A percentile compares a stretch with the other conserved stretches of the same genome.
phyloP scores from a whole-genome alignment of 2,888 invertebrate species.

The Pammene fasciana region DNA sequence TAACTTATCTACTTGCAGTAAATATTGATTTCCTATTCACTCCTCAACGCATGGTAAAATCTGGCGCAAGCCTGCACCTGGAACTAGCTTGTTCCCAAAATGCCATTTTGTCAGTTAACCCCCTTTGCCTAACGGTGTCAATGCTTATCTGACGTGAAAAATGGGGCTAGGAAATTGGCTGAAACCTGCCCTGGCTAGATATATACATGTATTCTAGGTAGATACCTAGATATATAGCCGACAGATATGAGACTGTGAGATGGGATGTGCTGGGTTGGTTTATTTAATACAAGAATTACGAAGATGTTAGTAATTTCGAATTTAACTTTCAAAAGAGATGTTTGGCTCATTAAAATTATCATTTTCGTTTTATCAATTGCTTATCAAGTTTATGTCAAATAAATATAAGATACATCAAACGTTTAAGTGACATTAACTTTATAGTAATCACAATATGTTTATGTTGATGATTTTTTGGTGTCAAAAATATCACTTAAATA shows the following conservation, averaged over 20 bases:
- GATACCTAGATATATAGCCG: slow-evolving; percentile 9
- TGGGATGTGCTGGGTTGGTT: slow-evolving; percentile 2
- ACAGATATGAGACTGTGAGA: slow-evolving; percentile 13
- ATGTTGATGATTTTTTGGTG: too few species aligned
- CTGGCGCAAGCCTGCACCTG: not conserved
- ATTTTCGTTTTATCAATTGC: too few species aligned
- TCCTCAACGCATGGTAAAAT: not conserved
- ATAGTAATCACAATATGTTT: too few species aligned
- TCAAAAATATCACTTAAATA: too few species aligned
- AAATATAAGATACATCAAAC: too few species aligned
- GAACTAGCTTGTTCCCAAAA: not conserved
- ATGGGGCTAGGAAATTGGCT: slow-evolving; percentile 37
- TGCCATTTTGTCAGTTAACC: slow-evolving; percentile 16
- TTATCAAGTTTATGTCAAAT: too few species aligned
- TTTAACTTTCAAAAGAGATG: too few species aligned
- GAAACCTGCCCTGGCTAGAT: slow-evolving; percentile 10
- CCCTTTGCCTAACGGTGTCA: slow-evolving; percentile 23
- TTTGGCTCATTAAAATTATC: too few species aligned
- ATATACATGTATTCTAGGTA: not conserved
- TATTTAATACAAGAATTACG: slow-evolving; percentile 11
- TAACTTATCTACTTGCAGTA: too few species aligned
- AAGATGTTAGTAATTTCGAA: too few species aligned
- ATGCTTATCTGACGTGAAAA: slow-evolving; percentile 36
- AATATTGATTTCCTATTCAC: too few species aligned
- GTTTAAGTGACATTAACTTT: too few species aligned